Percentiles rank a stretch among this genome's conserved stretches.
Evolutionary conservation across 1,140 invertebrate species (phyloP).

Genomic region (Telenomus remus): DNA sequence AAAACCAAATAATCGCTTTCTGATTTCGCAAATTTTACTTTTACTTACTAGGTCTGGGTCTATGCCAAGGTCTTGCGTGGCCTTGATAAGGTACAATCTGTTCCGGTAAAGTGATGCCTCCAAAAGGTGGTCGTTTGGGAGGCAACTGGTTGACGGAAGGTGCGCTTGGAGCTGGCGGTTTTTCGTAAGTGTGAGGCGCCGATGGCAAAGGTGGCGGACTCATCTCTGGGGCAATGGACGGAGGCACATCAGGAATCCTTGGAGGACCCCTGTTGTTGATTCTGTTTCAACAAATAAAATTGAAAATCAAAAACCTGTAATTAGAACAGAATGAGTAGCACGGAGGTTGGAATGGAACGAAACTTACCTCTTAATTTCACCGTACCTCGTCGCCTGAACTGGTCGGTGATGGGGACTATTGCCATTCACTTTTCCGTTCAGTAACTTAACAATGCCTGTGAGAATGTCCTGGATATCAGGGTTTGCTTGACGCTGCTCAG

Average conservation of each 20-base stretch:
- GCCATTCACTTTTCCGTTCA: conserved; percentile 91
- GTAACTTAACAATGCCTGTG: conserved; percentile 89
- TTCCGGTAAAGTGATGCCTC: conserved; percentile 84
- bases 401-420: conserved; percentile 79
- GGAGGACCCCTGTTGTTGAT: conserved; percentile 94
- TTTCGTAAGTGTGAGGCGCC: conserved; percentile 70
- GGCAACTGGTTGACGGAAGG: conserved; percentile 81
- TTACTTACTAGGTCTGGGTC: conserved; percentile 61
- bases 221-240: conserved; percentile 78
- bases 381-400: conserved; percentile 68
- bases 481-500: conserved; percentile 77
- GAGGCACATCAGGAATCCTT: conserved; percentile 83
- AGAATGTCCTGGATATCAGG: conserved; percentile 94
- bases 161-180: conserved; percentile 74
- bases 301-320: not conserved
- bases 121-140: conserved; percentile 77
- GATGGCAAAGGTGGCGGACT: conserved; percentile 73
- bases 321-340: not conserved
- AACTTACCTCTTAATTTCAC: conserved; percentile 21
- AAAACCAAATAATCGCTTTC: not conserved
- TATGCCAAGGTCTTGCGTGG: conserved; percentile 75
- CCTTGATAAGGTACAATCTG: conserved; percentile 79
- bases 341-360: not conserved
- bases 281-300: no score
- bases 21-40: no score